Evolutionary conservation across 1,140 invertebrate genomes (phyloP).

Genomic region (Drosophila repletoides): DNA sequence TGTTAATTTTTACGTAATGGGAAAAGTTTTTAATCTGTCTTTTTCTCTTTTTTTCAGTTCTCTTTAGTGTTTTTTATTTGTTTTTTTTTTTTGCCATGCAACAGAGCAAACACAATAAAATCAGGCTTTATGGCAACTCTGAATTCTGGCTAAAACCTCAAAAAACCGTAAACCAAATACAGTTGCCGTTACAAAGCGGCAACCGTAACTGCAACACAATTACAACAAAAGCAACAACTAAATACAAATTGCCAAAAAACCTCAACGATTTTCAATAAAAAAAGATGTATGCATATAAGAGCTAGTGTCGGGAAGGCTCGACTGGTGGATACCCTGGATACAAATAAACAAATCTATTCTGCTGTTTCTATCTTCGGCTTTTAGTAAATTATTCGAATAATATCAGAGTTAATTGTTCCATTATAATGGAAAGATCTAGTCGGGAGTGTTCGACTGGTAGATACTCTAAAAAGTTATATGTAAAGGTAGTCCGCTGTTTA

Average conservation of each 20-base stretch:
- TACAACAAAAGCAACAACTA: constrained; percentile 12
- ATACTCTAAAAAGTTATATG: too few relatives aligned
- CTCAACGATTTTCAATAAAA: constrained; percentile 39
- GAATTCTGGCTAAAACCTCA: constrained; percentile 42
- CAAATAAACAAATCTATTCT: not conserved
- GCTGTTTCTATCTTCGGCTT: too few relatives aligned
- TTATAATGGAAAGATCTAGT: too few relatives aligned
- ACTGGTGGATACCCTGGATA: not conserved
- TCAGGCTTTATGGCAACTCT: constrained; percentile 64
- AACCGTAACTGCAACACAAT: constrained; percentile 35
- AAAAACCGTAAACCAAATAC: constrained; percentile 52
- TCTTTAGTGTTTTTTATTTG: not conserved
- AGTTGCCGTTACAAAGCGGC: constrained; percentile 38
- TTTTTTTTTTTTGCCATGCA: constrained; percentile 23
- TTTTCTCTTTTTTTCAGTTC: constrained; percentile 10
- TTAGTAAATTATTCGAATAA: too few relatives aligned
- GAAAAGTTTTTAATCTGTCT: constrained; percentile 74
- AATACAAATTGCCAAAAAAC: constrained; percentile 11
- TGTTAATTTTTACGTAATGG: constrained; percentile 78
- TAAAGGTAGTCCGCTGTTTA: too few relatives aligned
- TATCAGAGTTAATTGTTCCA: too few relatives aligned
- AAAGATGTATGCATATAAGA: not conserved
- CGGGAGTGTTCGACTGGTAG: too few relatives aligned
- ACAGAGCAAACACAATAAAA: constrained; percentile 63
- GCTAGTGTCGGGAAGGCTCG: not conserved